Evolutionary conservation across 2,888 invertebrate species (phyloP).

Genomic region (Diarsia rubi): DNA sequence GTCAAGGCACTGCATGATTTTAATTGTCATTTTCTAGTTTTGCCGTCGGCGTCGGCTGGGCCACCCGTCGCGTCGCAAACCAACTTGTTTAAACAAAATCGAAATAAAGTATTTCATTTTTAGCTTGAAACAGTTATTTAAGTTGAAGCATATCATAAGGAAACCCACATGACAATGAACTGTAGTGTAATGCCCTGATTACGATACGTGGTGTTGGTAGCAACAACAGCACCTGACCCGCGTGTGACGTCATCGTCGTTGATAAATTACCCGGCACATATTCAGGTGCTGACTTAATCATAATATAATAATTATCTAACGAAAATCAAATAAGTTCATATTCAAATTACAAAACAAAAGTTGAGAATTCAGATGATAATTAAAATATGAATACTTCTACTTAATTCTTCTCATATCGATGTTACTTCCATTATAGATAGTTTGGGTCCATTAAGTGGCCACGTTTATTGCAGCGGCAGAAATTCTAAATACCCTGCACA

Average conservation of each 20-base stretch:
- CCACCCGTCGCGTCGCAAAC: constrained; percentile 7
- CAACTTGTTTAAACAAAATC: constrained; percentile 16
- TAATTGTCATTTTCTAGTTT: neutral
- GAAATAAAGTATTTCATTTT: constrained; percentile 14
- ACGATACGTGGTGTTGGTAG: constrained; percentile 32
- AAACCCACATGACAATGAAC: constrained; percentile 58
- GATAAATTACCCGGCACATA: constrained; percentile 11
- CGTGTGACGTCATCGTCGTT: constrained; percentile 35
- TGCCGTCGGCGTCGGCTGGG: constrained; percentile 38
- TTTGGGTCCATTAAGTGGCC: too few relatives aligned
- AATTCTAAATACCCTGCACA: too few relatives aligned
- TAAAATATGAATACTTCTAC: constrained; percentile 20
- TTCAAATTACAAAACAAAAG: neutral
- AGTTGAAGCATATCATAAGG: constrained; percentile 38
- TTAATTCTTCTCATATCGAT: too few relatives aligned
- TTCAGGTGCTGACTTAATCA: constrained; percentile 24
- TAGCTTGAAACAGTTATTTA: constrained; percentile 34
- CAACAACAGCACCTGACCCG: constrained; percentile 49
- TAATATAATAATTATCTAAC: neutral
- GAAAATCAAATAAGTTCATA: neutral
- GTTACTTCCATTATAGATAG: too few relatives aligned
- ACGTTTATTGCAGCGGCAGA: too few relatives aligned
- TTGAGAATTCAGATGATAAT: neutral
- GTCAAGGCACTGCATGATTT: neutral
- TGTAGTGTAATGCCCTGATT: constrained; percentile 43